phyloP scores from a whole-genome alignment of 92 coral and sea anemone species.

The Scolanthus callimorphus region DNA sequence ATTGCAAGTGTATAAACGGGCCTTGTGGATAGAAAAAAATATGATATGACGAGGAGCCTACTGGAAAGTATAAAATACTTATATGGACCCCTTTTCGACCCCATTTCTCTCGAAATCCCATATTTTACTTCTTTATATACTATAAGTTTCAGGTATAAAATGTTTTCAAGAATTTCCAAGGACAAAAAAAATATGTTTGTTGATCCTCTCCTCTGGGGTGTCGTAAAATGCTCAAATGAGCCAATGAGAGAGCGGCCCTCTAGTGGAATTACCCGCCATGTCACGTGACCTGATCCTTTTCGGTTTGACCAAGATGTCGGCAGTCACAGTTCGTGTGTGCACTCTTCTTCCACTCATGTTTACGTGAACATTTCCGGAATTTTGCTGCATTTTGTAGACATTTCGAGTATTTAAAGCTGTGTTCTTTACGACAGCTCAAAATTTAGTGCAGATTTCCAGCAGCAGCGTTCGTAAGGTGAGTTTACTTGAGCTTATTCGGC shows the following conservation, averaged over 20 bases:
- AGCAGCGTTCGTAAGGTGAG: slow-evolving; percentile 40
- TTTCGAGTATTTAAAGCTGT: slow-evolving; percentile 21
- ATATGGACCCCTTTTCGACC: no score
- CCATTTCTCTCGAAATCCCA: no score
- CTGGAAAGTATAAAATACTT: no score
- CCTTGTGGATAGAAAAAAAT: no score
- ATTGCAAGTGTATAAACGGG: no score
- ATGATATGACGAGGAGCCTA: no score
- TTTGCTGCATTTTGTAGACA: slow-evolving; percentile 28
- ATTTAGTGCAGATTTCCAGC: slow-evolving; percentile 15
- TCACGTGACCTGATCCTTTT: slow-evolving; percentile 36
- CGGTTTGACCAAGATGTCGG: slow-evolving; percentile 48
- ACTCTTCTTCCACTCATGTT: slow-evolving; percentile 43
- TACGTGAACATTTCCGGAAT: slow-evolving; percentile 65
- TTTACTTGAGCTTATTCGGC: slow-evolving; percentile 8
- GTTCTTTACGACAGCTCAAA: slow-evolving; percentile 9
- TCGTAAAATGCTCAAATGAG: background rate
- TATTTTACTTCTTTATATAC: no score
- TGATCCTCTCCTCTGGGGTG: no score
- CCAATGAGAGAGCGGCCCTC: slow-evolving; percentile 21
- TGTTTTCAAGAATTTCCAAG: no score
- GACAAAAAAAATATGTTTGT: no score
- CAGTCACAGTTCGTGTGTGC: slow-evolving; percentile 14
- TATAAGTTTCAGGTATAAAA: no score
- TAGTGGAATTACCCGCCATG: slow-evolving; percentile 11